Percentiles rank a stretch among this genome's conserved stretches.
Conservation (phyloP, 2,888 invertebrate genomes). For the Trichacis sp. region DNA sequence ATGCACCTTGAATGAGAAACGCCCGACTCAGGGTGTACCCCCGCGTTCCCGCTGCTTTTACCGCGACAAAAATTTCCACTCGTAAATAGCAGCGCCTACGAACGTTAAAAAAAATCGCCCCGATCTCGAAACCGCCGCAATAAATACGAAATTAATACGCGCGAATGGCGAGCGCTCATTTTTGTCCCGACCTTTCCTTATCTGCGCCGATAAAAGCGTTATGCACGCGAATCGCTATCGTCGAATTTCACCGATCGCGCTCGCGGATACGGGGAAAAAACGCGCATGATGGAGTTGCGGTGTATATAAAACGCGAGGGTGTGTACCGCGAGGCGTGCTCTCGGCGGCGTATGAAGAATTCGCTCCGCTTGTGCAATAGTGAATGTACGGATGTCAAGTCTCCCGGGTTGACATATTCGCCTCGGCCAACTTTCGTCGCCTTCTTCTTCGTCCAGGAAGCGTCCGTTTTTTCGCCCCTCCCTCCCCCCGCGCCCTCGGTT, state of each 20-base stretch:
- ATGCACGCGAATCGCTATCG: constrained; percentile 30
- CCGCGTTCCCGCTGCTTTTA: neutral
- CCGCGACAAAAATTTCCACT: neutral
- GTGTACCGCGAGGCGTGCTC: constrained; percentile 62
- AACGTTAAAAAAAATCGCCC: neutral
- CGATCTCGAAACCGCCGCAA: too few species aligned
- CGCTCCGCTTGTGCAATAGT: constrained; percentile 67
- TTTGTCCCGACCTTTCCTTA: constrained; percentile 24
- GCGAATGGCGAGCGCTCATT: constrained; percentile 11
- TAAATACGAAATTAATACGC: constrained; percentile 30
- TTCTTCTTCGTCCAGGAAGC: constrained; percentile 49
- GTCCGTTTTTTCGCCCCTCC: neutral
- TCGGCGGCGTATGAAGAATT: constrained; percentile 60
- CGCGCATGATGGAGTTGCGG: constrained; percentile 41
- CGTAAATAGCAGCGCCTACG: neutral
- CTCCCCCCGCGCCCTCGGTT: neutral
- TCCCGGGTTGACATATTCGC: constrained; percentile 56
- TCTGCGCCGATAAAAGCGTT: constrained; percentile 27
- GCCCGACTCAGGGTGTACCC: neutral
- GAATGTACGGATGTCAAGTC: constrained; percentile 69
- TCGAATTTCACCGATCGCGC: constrained; percentile 42
- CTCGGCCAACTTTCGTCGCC: constrained; percentile 39
- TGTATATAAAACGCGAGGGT: constrained; percentile 56
- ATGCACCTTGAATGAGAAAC: constrained; percentile 5
- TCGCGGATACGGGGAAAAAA: constrained; percentile 32